Base-by-base conservation (phyloP, 1,140 invertebrate genomes). In the honey bee (Apis mellifera) region DNA sequence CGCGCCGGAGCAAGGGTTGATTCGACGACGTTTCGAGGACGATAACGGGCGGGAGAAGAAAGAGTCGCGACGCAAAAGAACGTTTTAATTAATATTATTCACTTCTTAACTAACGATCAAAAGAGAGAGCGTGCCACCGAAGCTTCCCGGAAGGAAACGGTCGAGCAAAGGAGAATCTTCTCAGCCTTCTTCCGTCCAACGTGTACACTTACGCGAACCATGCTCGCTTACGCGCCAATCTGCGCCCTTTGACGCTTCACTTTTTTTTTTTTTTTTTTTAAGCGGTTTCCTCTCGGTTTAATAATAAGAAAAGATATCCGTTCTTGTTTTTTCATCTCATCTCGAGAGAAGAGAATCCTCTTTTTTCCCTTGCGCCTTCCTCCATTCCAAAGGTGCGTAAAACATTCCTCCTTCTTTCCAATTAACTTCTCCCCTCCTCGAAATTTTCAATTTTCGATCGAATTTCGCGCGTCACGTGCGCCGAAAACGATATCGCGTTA, bases 81-180 rank as follows among this genome's bases (percentile, higher is more conserved):
- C 91, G 90, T 92, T 93, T 93, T 93, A 93, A 94, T 94, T 94
- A 94, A 93, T 92, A 93, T 93, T 93, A 93, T 93, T 93, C 89
- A 91, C 92, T 93, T 90, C 89, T 91, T 91, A 89, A 91, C 89
- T 90, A 85, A 92, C 89, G 89, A 93, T 93, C 92, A 92, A 92
- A 92, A 89, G 90, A 86, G 90, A 86, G 80, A 86, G 82, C 77
- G 86, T 90, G 75, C 73, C 71, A 26, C 26, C 26, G 66, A 68
- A 54, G 65, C 71, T 19, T 21, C n/a, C 48, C 78, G 71, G 71
- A 42, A 81, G 55, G 78, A 66, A 79, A 73, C 60, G 68, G 64
- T 66, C 57, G 50, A 55, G 54, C 32, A 83, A 78, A 77, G 32
- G 21, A 50, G 54, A 60, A 64, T 73, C 78, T 80, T 80, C 69